Evolutionary conservation across 30 jellyfish, hydroid and myxozoan genomes (phyloP).

Genomic region (Cassiopea xamachana): DNA sequence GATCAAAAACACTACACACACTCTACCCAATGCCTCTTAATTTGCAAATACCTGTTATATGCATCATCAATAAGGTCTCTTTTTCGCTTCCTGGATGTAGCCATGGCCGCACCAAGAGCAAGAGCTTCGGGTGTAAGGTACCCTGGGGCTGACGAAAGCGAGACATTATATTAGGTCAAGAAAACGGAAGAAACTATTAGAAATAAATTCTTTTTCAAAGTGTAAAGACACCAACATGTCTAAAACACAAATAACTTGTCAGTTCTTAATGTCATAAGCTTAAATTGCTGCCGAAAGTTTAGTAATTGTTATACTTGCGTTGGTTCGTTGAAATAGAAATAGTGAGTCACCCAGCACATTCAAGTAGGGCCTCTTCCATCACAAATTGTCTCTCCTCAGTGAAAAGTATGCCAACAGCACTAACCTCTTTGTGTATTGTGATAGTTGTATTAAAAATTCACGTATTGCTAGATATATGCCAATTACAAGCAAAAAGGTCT

Average conservation of each 20-base stretch:
- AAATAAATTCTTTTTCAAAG: background rate
- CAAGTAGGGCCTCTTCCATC: too few relatives aligned
- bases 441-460: too few relatives aligned
- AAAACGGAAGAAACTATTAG: background rate
- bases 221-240: background rate
- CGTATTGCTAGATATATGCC: too few relatives aligned
- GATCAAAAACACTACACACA: background rate
- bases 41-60: constrained; percentile 80
- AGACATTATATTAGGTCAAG: background rate
- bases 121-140: constrained; percentile 93
- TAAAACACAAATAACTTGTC: background rate
- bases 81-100: constrained; percentile 92
- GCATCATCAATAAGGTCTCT: constrained; percentile 96
- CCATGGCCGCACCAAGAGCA: constrained; percentile 99
- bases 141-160: constrained; percentile 23
- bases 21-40: background rate
- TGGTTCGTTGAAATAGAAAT: too few relatives aligned
- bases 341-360: too few relatives aligned
- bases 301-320: too few relatives aligned
- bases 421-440: too few relatives aligned
- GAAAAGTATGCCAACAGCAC: too few relatives aligned
- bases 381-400: too few relatives aligned
- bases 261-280: too few relatives aligned
- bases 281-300: too few relatives aligned
- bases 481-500: too few relatives aligned